Percentiles rank a stretch among this genome's conserved stretches.
These are phyloP conservation scores for Rattus rattus DNA, from an alignment of 2,113 vertebrate species.

Conservation along the genomic window DNA sequence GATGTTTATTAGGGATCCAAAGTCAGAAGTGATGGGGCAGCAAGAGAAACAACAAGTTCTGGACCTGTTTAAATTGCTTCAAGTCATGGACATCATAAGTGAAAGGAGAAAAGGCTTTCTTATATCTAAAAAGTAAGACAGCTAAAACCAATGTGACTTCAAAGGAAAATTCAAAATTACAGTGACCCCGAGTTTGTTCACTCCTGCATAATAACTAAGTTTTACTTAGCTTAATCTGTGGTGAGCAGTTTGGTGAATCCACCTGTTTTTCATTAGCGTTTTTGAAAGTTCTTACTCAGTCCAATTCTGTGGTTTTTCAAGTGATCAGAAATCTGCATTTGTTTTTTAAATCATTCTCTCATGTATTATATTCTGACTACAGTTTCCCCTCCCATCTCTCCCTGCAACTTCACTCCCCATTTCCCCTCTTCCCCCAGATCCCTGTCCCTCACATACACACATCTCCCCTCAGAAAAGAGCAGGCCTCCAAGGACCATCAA, in stretches of 20 bases:
- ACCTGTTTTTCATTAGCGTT: not conserved
- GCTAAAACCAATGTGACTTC: not conserved
- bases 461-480: not conserved
- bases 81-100: not conserved
- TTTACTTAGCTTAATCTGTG: not conserved
- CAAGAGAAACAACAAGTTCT: too few species aligned
- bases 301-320: not conserved
- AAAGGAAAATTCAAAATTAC: not conserved
- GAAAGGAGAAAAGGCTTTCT: not conserved
- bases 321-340: not conserved
- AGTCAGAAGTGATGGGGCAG: not conserved
- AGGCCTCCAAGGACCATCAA: not conserved
- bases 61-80: not conserved
- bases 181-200: not conserved
- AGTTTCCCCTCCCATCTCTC: not conserved
- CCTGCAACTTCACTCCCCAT: not conserved
- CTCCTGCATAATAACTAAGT: not conserved
- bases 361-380: not conserved
- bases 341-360: not conserved
- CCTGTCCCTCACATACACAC: not conserved
- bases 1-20: not conserved
- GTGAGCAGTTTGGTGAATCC: not conserved
- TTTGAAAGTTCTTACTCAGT: not conserved
- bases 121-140: not conserved
- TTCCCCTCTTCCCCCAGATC: too few species aligned